A percentile compares a stretch with the other conserved stretches of the same genome.
Conservation (phyloP, 1,140 invertebrate species). For the Nephila pilipes region DNA sequence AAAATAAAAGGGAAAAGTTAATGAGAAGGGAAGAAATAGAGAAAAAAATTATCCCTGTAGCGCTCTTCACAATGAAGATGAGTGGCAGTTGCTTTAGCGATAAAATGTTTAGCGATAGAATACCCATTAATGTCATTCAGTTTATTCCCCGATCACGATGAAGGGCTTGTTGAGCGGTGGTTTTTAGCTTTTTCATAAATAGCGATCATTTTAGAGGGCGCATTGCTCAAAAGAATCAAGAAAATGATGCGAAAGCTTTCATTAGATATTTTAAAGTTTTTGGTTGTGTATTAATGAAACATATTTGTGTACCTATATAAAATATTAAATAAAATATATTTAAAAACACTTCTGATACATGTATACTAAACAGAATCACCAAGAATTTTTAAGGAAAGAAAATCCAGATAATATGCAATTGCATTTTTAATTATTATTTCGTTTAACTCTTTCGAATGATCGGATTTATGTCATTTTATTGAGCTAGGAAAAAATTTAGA, state of each 20-base stretch:
- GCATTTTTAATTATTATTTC: too few relatives aligned
- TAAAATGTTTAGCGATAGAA: conserved; percentile 49
- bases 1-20: background rate
- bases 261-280: background rate
- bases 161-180: background rate
- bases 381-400: too few relatives aligned
- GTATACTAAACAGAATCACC: too few relatives aligned
- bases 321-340: too few relatives aligned
- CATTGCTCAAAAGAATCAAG: background rate
- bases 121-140: conserved; percentile 37
- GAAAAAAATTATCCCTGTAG: background rate
- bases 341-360: too few relatives aligned
- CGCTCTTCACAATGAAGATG: conserved; percentile 34
- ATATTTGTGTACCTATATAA: too few relatives aligned
- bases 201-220: background rate
- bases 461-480: too few relatives aligned
- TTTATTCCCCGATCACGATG: conserved; percentile 12
- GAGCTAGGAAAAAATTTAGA: too few relatives aligned
- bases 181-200: background rate
- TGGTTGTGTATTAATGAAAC: background rate
- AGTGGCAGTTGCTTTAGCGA: conserved; percentile 34
- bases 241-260: background rate
- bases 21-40: background rate
- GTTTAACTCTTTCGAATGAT: too few relatives aligned
- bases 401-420: too few relatives aligned